Evolutionary conservation across 2,888 invertebrate species (phyloP), one percentile per base, ranked within the genome.

Genomic region (Eupeodes latifasciatus): DNA sequence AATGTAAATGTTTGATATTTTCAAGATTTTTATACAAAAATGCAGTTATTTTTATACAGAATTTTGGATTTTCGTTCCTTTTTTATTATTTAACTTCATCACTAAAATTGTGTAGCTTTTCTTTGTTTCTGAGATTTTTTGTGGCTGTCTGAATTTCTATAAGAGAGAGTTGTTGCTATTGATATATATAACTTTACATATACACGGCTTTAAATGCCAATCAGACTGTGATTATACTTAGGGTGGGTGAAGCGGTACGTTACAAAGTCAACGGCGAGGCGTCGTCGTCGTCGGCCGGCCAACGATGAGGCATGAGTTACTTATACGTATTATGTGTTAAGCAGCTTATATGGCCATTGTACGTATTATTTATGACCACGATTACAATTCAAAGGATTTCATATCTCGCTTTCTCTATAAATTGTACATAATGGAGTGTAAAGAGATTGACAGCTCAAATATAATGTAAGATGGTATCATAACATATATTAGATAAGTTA

Each of bases 341-440:
- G 87, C 83, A 51, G 80, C 87, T 87, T 84, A 84, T 76, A 27
- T 16, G 76, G 49, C 72, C 51, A 87, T 84, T 87, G 87, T 83
- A 83, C 77, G 84, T 84, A 67, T 77, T 67, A 59, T 81, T 77
- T 57, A 51, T 87, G 76, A 27, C 40, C 11, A 61, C 49, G 66
- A 76, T 83, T 87, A 87, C 61, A 69, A 27, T 71, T 61, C 66
- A 79, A 79, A 76, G 59, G 75, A 47, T 72, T 81, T 61, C 40
- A 19, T 62, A 44, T 19, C 4, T 53, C 53, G 1, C 14, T n/a
- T n/a, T 12, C 7, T 53, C 51, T 61, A 27, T 55, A 49, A 61
- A 61, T 47, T 57, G 69, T 16, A 36, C 83, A 79, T 83, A 83
- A 87, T 80, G 79, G 71, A 86, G 69, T 71, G 82, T 53, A 74